Percentiles rank a stretch among this genome's conserved stretches.
These are phyloP conservation scores for Epistrophella euchroma DNA, from an alignment of 2,888 invertebrate species.

Conservation along the genomic window DNA sequence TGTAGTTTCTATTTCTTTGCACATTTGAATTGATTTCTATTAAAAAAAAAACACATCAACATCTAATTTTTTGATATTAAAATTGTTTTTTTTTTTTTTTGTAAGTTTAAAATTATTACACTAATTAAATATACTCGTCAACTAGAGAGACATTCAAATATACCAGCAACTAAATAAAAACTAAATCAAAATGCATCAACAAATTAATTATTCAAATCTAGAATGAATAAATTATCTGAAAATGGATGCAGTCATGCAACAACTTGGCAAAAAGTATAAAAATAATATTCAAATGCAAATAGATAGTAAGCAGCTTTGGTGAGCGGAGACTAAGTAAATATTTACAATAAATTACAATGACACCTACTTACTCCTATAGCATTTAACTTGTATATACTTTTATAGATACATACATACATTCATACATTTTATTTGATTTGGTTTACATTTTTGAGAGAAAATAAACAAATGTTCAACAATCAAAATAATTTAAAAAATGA, in stretches of 20 bases:
- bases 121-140: background rate
- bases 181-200: conserved; percentile 10
- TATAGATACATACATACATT: background rate
- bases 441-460: background rate
- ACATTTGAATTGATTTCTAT: background rate
- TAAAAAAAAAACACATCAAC: background rate
- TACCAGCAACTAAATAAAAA: background rate
- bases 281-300: conserved; percentile 7
- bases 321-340: background rate
- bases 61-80: background rate
- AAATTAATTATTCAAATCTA: conserved; percentile 26
- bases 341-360: background rate
- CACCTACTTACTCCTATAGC: background rate
- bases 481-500: too few species aligned
- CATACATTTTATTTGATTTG: background rate
- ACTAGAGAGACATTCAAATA: background rate
- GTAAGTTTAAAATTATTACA: background rate
- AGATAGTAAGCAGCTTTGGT: background rate
- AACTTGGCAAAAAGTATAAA: background rate
- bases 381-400: background rate
- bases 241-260: conserved; percentile 24
- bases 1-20: background rate
- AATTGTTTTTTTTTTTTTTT: background rate
- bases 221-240: conserved; percentile 19
- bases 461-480: background rate